phyloP scores from a whole-genome alignment of 2,113 vertebrate genomes.

The Oncorhynchus kisutch region DNA sequence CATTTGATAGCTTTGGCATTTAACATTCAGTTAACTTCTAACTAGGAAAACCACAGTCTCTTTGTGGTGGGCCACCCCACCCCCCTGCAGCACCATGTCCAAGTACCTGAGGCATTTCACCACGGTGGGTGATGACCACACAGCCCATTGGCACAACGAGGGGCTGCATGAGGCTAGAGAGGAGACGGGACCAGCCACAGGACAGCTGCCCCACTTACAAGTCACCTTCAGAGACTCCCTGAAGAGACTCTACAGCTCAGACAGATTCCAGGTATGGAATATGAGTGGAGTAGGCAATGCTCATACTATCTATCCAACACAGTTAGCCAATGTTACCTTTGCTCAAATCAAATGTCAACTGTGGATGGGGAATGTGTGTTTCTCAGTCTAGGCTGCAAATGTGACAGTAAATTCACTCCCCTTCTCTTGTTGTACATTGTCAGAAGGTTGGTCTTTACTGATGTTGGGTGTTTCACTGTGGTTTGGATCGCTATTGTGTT shows the following conservation, averaged over 20 bases:
- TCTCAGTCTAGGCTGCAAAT: no score
- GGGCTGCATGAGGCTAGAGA: conserved; percentile 56
- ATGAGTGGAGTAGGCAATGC: background rate
- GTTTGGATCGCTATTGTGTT: background rate
- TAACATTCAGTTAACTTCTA: no score
- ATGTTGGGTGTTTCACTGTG: background rate
- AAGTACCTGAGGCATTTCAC: conserved; percentile 87
- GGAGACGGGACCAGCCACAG: conserved; percentile 50
- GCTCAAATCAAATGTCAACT: background rate
- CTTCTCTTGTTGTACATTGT: no score
- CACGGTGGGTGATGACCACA: conserved; percentile 81
- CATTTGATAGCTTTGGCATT: no score
- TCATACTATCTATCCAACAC: background rate
- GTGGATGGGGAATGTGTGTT: no score
- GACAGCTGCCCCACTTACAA: background rate
- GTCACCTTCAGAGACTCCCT: conserved; percentile 76
- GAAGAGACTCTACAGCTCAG: conserved; percentile 79
- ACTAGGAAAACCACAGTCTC: no score
- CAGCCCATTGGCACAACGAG: conserved; percentile 74
- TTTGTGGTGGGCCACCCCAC: no score
- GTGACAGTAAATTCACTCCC: no score
- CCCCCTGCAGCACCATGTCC: conserved; percentile 71
- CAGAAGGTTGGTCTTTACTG: no score
- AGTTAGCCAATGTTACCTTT: background rate
- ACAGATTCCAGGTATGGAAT: conserved; percentile 84